Conservation (phyloP, 2,888 invertebrate species). For the Azorinus chamasolen region DNA sequence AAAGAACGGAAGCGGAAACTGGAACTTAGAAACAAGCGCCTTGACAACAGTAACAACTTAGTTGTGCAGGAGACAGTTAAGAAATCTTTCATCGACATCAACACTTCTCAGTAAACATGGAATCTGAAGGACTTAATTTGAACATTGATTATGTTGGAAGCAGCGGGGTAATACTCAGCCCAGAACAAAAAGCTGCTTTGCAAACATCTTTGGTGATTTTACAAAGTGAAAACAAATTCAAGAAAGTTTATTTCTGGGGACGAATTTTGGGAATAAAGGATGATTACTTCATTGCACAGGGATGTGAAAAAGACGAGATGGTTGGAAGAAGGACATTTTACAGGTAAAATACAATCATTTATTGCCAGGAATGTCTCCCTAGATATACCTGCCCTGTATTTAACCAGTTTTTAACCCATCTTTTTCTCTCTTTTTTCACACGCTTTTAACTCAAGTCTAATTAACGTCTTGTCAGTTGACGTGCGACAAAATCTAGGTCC, state of each 20-base stretch:
- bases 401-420: too few relatives aligned
- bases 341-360: constrained; percentile 87
- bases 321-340: constrained; percentile 92
- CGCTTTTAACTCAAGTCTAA: too few relatives aligned
- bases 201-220: constrained; percentile 93
- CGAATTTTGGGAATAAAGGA: constrained; percentile 91
- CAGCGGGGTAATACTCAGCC: constrained; percentile 91
- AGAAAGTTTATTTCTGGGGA: constrained; percentile 94
- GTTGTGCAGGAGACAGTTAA: neutral
- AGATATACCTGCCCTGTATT: too few relatives aligned
- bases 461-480: too few relatives aligned
- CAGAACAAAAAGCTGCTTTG: constrained; percentile 90
- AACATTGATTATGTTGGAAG: constrained; percentile 88
- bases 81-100: neutral
- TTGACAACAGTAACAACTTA: constrained; percentile 56
- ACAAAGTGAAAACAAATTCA: constrained; percentile 94
- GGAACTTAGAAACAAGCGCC: constrained; percentile 25
- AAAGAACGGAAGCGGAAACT: constrained; percentile 26
- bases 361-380: too few relatives aligned
- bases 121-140: constrained; percentile 88
- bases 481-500: too few relatives aligned
- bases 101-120: constrained; percentile 87
- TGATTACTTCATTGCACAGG: constrained; percentile 95
- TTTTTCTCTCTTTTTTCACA: too few relatives aligned
- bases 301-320: constrained; percentile 91